Conservation (phyloP, 2,888 invertebrate species). For the Itoplectis maculator region DNA sequence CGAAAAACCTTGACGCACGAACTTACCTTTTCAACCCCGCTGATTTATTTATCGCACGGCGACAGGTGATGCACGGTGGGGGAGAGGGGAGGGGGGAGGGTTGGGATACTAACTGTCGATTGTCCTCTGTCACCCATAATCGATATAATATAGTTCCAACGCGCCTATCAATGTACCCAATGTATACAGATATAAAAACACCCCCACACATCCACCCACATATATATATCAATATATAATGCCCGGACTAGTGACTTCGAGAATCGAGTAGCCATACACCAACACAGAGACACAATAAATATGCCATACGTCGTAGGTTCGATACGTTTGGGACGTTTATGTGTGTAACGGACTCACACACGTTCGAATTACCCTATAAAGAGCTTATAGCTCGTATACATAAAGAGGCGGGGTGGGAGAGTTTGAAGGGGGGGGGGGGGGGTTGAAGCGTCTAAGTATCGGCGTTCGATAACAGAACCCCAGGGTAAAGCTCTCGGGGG, state of each 20-base stretch:
- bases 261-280: conserved; percentile 43
- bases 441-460: conserved; percentile 73
- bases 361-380: conserved; percentile 47
- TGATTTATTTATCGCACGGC: conserved; percentile 78
- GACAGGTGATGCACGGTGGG: conserved; percentile 53
- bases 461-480: conserved; percentile 72
- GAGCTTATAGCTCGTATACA: conserved; percentile 13
- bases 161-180: conserved; percentile 37
- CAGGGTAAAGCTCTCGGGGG: conserved; percentile 24
- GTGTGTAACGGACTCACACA: conserved; percentile 40
- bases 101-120: conserved; percentile 78
- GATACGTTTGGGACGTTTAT: conserved; percentile 37
- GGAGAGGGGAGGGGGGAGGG: too few species aligned
- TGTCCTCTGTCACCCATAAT: conserved; percentile 76
- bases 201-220: not conserved
- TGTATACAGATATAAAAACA: too few species aligned
- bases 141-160: conserved; percentile 71
- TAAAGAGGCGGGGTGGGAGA: conserved; percentile 4
- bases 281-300: conserved; percentile 22
- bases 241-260: conserved; percentile 34
- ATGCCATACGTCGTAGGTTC: conserved; percentile 46
- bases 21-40: conserved; percentile 74
- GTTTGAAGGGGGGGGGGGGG: conserved; percentile 18
- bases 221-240: not conserved
- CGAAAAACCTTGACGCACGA: conserved; percentile 79